A percentile compares a stretch with the other conserved stretches of the same genome.
phyloP scores from a whole-genome alignment of 2,888 invertebrate genomes.

The Pandemis heparana region DNA sequence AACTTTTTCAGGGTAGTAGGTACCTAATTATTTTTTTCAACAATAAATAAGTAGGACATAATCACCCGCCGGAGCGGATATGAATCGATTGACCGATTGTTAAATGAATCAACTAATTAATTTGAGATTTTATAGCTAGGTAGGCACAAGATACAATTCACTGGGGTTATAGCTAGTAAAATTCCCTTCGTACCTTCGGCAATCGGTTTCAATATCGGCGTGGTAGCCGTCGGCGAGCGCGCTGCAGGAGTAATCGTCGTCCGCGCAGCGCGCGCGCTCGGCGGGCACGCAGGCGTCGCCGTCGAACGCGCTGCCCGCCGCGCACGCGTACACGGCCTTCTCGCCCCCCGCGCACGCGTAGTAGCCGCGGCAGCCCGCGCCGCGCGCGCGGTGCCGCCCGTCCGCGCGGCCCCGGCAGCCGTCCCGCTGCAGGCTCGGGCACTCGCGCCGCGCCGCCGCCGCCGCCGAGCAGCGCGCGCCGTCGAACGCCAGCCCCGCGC shows the following conservation, averaged over 20 bases:
- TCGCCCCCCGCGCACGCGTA: constrained; percentile 84
- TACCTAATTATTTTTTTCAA: no score
- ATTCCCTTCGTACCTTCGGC: constrained; percentile 68
- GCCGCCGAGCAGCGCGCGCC: constrained; percentile 73
- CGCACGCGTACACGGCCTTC: constrained; percentile 86
- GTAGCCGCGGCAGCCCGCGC: constrained; percentile 85
- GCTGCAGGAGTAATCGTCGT: constrained; percentile 77
- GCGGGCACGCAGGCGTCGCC: constrained; percentile 83
- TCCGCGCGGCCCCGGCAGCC: constrained; percentile 83
- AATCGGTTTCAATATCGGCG: constrained; percentile 81
- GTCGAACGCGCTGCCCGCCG: constrained; percentile 81
- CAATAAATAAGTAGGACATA: no score
- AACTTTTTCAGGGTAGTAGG: no score
- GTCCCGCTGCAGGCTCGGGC: constrained; percentile 79
- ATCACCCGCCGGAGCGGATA: no score
- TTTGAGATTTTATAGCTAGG: neutral
- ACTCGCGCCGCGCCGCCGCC: constrained; percentile 63
- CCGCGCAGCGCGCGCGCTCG: constrained; percentile 66
- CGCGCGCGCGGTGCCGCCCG: constrained; percentile 82
- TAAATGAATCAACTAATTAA: no score
- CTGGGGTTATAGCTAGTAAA: neutral
- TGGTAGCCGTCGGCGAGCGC: constrained; percentile 85
- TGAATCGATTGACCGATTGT: no score
- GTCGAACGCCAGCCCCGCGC: constrained; percentile 73
- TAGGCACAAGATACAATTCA: no score